Percentiles rank a stretch among this genome's conserved stretches.
Conservation (phyloP, 2,888 invertebrate genomes). For the Eilema caniola region DNA sequence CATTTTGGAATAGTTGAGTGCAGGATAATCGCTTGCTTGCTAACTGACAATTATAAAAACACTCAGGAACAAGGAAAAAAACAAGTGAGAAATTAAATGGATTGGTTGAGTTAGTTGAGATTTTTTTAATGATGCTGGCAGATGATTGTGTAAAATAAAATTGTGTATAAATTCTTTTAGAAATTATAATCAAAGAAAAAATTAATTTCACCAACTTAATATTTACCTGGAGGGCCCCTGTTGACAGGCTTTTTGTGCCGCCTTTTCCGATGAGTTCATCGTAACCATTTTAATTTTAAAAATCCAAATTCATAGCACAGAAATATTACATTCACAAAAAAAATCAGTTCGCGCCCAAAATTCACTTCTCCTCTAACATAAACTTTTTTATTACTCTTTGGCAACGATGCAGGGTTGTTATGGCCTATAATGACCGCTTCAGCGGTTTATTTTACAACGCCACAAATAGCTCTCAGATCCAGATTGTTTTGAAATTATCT, state of each 20-base stretch:
- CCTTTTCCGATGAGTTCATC: constrained; percentile 85
- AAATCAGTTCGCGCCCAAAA: constrained; percentile 43
- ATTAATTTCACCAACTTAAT: not conserved
- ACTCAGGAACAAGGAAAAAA: no score
- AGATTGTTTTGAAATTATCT: constrained; percentile 37
- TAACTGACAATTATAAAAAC: no score
- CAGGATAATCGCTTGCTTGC: no score
- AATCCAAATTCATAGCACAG: constrained; percentile 42
- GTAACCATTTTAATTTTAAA: constrained; percentile 81
- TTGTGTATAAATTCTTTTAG: no score
- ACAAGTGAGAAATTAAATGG: no score
- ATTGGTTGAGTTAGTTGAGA: no score
- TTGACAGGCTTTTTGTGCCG: constrained; percentile 85
- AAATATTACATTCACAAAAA: constrained; percentile 19
- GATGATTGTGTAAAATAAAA: no score
- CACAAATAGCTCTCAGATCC: constrained; percentile 49
- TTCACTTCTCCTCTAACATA: constrained; percentile 13
- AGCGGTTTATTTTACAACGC: constrained; percentile 43
- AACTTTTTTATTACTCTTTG: constrained; percentile 43
- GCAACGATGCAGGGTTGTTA: constrained; percentile 28
- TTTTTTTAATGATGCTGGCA: no score
- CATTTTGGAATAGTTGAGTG: no score
- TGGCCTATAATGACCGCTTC: constrained; percentile 32
- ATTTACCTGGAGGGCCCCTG: constrained; percentile 82
- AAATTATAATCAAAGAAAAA: no score